Conservation (phyloP, 2,888 invertebrate species). For the Quadroppia sp. region DNA sequence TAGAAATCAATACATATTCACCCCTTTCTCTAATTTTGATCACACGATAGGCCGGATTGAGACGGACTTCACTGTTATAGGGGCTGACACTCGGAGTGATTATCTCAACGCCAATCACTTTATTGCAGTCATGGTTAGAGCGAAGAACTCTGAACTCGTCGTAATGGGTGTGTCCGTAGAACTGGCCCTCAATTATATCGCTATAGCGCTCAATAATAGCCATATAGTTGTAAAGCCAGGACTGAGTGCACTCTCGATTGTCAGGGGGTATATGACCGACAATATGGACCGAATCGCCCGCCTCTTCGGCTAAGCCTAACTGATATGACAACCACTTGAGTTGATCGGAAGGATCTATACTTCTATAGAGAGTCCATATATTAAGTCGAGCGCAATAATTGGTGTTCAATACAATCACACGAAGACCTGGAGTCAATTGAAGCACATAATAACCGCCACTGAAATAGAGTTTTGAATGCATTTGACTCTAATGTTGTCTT, state of each 20-base stretch:
- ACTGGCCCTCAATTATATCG: conserved; percentile 69
- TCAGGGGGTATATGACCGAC: conserved; percentile 77
- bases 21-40: background rate
- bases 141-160: conserved; percentile 81
- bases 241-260: conserved; percentile 61
- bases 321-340: conserved; percentile 73
- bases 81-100: background rate
- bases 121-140: conserved; percentile 1
- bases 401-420: conserved; percentile 71
- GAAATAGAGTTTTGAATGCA: conserved; percentile 2
- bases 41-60: background rate
- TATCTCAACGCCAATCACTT: background rate
- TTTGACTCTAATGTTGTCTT: background rate
- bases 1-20: too few species aligned
- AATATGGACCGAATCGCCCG: conserved; percentile 72
- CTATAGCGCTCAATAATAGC: conserved; percentile 57
- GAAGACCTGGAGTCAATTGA: conserved; percentile 63
- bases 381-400: conserved; percentile 71
- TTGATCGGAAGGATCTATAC: conserved; percentile 66
- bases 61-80: background rate
- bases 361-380: conserved; percentile 52
- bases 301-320: conserved; percentile 66
- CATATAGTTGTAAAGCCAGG: conserved; percentile 56
- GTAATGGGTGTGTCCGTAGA: conserved; percentile 85
- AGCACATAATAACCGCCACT: conserved; percentile 73